Conservation (phyloP, 2,888 invertebrate genomes). For the Metalampra italica region DNA sequence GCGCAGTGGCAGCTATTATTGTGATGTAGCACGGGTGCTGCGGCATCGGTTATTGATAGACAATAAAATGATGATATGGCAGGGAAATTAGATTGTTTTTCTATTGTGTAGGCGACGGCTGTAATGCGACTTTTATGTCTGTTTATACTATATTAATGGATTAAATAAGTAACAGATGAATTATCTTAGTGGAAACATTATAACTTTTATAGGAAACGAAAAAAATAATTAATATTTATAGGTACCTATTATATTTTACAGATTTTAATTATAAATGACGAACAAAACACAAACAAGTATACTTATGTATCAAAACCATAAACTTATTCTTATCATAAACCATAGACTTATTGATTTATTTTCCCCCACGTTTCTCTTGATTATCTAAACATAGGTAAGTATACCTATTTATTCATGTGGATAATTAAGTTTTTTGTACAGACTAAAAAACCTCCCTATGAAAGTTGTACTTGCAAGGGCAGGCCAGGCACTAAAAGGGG, state of each 20-base stretch:
- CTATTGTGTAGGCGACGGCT: conserved; percentile 38
- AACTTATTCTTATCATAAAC: too few relatives aligned
- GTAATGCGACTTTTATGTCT: conserved; percentile 59
- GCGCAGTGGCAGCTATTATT: conserved; percentile 48
- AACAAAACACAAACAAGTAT: too few relatives aligned
- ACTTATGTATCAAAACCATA: too few relatives aligned
- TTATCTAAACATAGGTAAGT: too few relatives aligned
- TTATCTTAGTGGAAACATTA: too few relatives aligned
- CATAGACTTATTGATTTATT: too few relatives aligned
- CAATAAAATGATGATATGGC: conserved; percentile 47
- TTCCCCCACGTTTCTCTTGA: too few relatives aligned
- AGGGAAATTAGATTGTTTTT: conserved; percentile 63
- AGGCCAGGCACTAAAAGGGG: conserved; percentile 44
- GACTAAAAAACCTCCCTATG: conserved; percentile 31
- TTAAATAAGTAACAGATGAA: conserved; percentile 5
- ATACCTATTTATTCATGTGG: too few relatives aligned
- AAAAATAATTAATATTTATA: too few relatives aligned
- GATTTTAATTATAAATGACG: too few relatives aligned
- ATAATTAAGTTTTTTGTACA: background rate
- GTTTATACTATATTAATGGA: conserved; percentile 34
- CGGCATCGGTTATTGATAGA: conserved; percentile 49
- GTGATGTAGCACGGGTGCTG: conserved; percentile 48
- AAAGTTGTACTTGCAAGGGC: conserved; percentile 25
- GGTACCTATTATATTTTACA: too few relatives aligned
- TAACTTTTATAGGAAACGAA: too few relatives aligned